Percentiles rank a stretch among this genome's conserved stretches.
These are phyloP conservation scores for Rattus rattus DNA, from an alignment of 2,113 vertebrate species.

Conservation along the genomic window DNA sequence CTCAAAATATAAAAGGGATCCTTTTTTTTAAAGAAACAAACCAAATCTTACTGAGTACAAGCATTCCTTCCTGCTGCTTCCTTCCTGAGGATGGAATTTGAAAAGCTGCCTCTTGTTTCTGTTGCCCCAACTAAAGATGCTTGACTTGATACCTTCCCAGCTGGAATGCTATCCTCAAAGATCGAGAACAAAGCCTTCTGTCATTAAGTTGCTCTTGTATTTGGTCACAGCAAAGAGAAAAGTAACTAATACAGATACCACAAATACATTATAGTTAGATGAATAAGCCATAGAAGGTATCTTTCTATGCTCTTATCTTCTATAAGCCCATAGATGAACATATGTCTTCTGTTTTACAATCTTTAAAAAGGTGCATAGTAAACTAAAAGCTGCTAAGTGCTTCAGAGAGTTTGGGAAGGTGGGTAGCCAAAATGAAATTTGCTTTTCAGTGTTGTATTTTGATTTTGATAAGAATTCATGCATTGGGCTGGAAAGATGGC, in stretches of 20 bases:
- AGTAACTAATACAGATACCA: not conserved
- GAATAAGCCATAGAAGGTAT: not conserved
- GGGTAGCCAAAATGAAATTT: not conserved
- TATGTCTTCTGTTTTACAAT: not conserved
- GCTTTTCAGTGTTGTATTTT: constrained; percentile 45
- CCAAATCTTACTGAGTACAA: not conserved
- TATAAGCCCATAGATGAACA: not conserved
- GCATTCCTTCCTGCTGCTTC: not conserved
- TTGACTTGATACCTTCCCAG: not conserved
- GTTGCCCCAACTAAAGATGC: not conserved
- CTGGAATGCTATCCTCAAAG: not conserved
- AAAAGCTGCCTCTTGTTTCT: not conserved
- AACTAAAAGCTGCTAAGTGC: constrained; percentile 39
- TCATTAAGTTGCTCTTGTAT: not conserved
- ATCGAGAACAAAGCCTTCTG: too few relatives aligned
- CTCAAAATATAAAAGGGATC: not conserved
- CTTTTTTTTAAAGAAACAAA: not conserved
- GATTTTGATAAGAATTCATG: not conserved
- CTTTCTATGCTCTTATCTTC: not conserved
- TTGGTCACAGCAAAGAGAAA: not conserved
- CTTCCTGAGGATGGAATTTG: not conserved
- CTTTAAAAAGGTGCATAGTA: not conserved
- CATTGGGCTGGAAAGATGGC: too few relatives aligned
- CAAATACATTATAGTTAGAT: not conserved
- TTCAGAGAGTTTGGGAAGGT: not conserved